phyloP scores from a whole-genome alignment of 2,113 vertebrate species.

The Bostrychus sinensis region DNA sequence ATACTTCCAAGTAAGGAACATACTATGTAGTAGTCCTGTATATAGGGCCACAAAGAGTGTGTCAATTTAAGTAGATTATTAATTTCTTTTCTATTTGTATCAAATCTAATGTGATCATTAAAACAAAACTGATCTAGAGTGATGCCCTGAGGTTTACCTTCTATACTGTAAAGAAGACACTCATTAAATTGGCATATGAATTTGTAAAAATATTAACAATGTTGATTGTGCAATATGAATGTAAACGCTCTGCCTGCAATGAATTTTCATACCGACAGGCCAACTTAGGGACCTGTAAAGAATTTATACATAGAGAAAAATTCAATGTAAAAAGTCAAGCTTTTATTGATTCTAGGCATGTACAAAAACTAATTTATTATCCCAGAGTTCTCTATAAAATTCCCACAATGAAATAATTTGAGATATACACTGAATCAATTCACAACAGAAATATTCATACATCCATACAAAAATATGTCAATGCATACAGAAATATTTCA shows the following conservation, averaged over 20 bases:
- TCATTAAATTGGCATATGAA: not conserved
- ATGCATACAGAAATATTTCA: too few species aligned
- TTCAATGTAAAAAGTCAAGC: too few species aligned
- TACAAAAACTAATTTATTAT: too few species aligned
- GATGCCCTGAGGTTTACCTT: not conserved
- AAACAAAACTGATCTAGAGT: not conserved
- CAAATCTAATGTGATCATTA: not conserved
- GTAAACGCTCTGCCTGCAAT: not conserved
- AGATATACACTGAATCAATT: too few species aligned
- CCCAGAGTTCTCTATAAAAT: too few species aligned
- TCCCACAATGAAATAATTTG: too few species aligned
- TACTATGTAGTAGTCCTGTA: slow-evolving; percentile 41
- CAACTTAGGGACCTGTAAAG: not conserved
- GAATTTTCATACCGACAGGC: not conserved
- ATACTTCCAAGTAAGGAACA: slow-evolving; percentile 88
- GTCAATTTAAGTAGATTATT: not conserved
- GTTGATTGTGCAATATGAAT: not conserved
- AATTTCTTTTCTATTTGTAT: slow-evolving; percentile 2
- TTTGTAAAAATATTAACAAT: not conserved
- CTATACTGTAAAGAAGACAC: not conserved
- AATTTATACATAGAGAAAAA: too few species aligned
- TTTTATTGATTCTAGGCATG: too few species aligned
- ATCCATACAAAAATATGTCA: too few species aligned
- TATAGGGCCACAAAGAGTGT: not conserved
- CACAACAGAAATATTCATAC: too few species aligned